Evolutionary conservation across 2,888 invertebrate species (phyloP).

Genomic region (Smittia sp.): DNA sequence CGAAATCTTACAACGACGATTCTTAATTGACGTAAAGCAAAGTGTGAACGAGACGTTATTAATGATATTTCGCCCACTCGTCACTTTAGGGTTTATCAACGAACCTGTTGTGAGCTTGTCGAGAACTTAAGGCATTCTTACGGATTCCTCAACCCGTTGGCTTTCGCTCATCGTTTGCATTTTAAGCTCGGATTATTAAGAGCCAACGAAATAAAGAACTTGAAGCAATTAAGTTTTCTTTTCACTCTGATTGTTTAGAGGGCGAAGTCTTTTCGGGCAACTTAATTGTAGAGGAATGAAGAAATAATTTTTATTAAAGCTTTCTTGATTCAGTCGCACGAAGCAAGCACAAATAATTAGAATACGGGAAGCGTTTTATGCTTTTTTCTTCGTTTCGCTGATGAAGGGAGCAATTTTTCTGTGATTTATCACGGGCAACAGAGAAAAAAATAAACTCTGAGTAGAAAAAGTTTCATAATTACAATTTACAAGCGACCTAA

Average conservation of each 20-base stretch:
- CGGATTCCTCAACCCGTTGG: neutral
- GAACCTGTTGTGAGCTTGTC: slow-evolving; percentile 23
- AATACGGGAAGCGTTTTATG: slow-evolving; percentile 11
- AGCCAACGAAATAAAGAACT: no score
- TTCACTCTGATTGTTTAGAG: slow-evolving; percentile 7
- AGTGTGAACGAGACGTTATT: slow-evolving; percentile 40
- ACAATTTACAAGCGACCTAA: slow-evolving; percentile 17
- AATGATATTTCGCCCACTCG: slow-evolving; percentile 38
- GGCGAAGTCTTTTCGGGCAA: neutral
- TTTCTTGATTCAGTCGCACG: no score
- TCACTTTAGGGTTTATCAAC: neutral
- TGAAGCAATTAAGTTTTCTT: neutral
- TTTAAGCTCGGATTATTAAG: neutral
- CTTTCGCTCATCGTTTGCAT: neutral
- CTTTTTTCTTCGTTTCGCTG: neutral
- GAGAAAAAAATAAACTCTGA: neutral
- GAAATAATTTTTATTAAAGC: neutral
- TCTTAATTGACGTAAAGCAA: slow-evolving; percentile 36
- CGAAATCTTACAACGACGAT: neutral
- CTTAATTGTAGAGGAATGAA: neutral
- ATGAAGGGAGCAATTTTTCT: slow-evolving; percentile 3
- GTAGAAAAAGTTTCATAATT: slow-evolving; percentile 34
- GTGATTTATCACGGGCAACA: neutral
- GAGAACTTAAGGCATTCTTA: neutral
- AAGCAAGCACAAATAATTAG: slow-evolving; percentile 8